Evolutionary conservation across 2,888 invertebrate species (phyloP).

Genomic region (Polydrusus pterygomalis): DNA sequence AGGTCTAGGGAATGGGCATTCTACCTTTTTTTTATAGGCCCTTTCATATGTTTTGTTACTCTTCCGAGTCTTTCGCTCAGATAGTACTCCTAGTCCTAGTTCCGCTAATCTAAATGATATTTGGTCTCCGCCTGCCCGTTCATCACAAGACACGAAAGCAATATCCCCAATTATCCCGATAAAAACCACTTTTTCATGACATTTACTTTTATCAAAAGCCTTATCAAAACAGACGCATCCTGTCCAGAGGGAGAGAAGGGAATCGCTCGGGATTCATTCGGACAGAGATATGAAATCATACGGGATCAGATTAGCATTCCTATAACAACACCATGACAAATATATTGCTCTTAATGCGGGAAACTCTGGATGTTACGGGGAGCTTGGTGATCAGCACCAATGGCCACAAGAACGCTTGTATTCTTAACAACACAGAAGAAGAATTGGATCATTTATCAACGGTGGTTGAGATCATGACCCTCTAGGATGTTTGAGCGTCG

Average conservation of each 20-base stretch:
- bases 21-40: too few species aligned
- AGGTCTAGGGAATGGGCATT: too few species aligned
- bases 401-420: neutral
- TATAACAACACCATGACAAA: conserved; percentile 68
- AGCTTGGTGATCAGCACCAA: conserved; percentile 28
- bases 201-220: conserved; percentile 57
- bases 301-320: conserved; percentile 66
- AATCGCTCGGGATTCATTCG: conserved; percentile 65
- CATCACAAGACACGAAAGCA: neutral
- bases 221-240: conserved; percentile 65
- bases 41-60: too few species aligned
- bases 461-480: too few species aligned
- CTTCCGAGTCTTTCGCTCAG: too few species aligned
- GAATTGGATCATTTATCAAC: neutral
- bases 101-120: too few species aligned
- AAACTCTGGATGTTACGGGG: conserved; percentile 51
- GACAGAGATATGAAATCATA: conserved; percentile 62
- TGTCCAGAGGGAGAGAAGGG: conserved; percentile 52
- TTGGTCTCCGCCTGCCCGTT: too few species aligned
- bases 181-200: conserved; percentile 52
- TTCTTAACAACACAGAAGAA: neutral
- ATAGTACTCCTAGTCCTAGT: too few species aligned
- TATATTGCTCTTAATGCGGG: conserved; percentile 61
- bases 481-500: too few species aligned
- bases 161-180: conserved; percentile 38